These are phyloP conservation scores for Diloba caeruleocephala DNA, from an alignment of 2,888 invertebrate species.

Conservation along the genomic window DNA sequence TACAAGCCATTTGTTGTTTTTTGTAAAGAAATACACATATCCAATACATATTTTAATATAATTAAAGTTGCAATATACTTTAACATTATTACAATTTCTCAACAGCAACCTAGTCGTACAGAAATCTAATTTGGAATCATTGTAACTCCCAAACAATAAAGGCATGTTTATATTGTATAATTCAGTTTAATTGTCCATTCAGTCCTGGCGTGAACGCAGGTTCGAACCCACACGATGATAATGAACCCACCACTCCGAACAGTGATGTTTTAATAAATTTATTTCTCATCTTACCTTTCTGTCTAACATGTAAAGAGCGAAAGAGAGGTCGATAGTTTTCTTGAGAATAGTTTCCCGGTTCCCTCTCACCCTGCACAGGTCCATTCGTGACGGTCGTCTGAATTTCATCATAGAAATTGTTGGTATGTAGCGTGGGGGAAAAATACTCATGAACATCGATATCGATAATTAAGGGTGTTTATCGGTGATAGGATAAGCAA, in stretches of 20 bases:
- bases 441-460: slow-evolving; percentile 37
- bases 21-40: too few species aligned
- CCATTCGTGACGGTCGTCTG: slow-evolving; percentile 78
- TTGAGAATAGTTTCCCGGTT: slow-evolving; percentile 61
- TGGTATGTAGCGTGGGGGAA: slow-evolving; percentile 55
- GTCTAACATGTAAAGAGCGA: slow-evolving; percentile 51
- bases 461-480: slow-evolving; percentile 6
- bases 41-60: too few species aligned
- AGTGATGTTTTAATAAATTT: slow-evolving; percentile 79
- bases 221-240: slow-evolving; percentile 82
- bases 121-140: slow-evolving; percentile 54
- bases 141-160: slow-evolving; percentile 59
- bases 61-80: background rate
- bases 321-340: slow-evolving; percentile 41
- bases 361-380: slow-evolving; percentile 60
- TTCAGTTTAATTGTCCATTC: slow-evolving; percentile 77
- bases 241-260: slow-evolving; percentile 66
- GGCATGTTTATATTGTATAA: slow-evolving; percentile 76
- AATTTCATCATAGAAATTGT: slow-evolving; percentile 73
- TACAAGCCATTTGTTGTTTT: too few species aligned
- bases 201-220: slow-evolving; percentile 65
- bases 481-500: too few species aligned
- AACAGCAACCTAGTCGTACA: slow-evolving; percentile 5
- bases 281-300: slow-evolving; percentile 60
- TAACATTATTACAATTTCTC: slow-evolving; percentile 6